Evolutionary conservation across 2,113 vertebrate species (phyloP).

Genomic region (Urocolius indicus): DNA sequence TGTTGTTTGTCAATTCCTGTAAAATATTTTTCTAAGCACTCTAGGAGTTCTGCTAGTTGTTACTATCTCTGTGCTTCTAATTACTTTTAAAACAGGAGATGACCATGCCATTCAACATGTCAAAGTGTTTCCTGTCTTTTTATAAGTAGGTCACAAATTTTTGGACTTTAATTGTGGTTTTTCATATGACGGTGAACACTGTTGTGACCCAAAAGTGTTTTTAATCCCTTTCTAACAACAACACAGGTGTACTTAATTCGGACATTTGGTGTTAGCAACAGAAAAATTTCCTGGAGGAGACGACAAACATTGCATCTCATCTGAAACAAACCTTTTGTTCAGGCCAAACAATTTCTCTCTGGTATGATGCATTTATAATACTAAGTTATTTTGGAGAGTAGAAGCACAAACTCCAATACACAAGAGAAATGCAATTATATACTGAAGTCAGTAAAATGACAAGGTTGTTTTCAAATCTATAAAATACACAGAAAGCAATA

Average conservation of each 20-base stretch:
- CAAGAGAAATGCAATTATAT: not conserved
- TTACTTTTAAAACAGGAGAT: not conserved
- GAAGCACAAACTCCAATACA: not conserved
- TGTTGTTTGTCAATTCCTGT: not conserved
- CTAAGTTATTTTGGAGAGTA: not conserved
- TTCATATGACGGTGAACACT: not conserved
- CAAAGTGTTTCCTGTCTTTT: not conserved
- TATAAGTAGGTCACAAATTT: not conserved
- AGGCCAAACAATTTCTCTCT: not conserved
- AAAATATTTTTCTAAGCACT: not conserved
- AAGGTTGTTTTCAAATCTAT: not conserved
- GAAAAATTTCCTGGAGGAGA: not conserved
- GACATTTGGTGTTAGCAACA: not conserved
- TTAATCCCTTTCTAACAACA: not conserved
- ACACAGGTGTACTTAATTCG: not conserved
- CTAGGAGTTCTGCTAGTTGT: not conserved
- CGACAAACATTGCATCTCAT: not conserved
- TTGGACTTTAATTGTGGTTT: not conserved
- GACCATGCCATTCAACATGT: not conserved
- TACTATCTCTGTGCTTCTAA: not conserved
- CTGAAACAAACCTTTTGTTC: not conserved
- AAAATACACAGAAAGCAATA: not conserved
- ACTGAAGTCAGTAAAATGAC: not conserved
- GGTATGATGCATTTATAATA: not conserved
- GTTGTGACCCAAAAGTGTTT: not conserved